Evolutionary conservation across 2,888 invertebrate species (phyloP), one percentile per base, ranked within the genome.

Genomic region (Candidula unifasciata): DNA sequence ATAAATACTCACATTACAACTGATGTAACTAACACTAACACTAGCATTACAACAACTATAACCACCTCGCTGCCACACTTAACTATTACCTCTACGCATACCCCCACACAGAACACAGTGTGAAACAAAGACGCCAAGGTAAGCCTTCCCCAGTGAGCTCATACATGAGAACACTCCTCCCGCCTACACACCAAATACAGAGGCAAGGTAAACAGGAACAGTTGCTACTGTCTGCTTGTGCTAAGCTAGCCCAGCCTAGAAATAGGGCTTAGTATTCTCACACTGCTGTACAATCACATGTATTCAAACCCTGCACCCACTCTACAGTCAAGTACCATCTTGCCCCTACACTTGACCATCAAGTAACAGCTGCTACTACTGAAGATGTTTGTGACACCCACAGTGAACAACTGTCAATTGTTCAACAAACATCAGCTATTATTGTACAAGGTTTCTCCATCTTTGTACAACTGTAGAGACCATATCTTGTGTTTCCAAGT

Each of bases 161-260:
- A 16, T 54, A 74, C 30, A 54, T 44, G 30, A 30, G 74, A 74
- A 54, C 74, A 74, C 74, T 74, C 74, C 74, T 54, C 30, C 54
- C 52, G 21, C 74, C 74, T 54, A 74, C 74, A 74, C 54, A 54
- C 18, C 3, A 54, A 74, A 54, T 54, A 30, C 30, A 44, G 1
- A 74, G 54, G 21, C 21, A 30, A 74, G 74, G 30, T 54, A 74
- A n/a, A 27, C 27, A 21, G 30, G 74, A 74, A 3, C 2, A n/a
- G 33, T 18, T 44, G n/a, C n/a, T n/a, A n/a, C n/a, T n/a, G n/a
- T n/a, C 27, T n/a, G 37, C 37, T 10, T 52, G 37, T 33, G 35
- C 37, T 0, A 2, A 35, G 16, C 44, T 27, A 27, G 54, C 54
- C 74, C 52, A 74, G 54, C 52, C 74, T 21, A 18, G 30, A 74